These are phyloP conservation scores for Sparidentex hasta DNA, from an alignment of 2,797 vertebrate species.

Conservation along the genomic window DNA sequence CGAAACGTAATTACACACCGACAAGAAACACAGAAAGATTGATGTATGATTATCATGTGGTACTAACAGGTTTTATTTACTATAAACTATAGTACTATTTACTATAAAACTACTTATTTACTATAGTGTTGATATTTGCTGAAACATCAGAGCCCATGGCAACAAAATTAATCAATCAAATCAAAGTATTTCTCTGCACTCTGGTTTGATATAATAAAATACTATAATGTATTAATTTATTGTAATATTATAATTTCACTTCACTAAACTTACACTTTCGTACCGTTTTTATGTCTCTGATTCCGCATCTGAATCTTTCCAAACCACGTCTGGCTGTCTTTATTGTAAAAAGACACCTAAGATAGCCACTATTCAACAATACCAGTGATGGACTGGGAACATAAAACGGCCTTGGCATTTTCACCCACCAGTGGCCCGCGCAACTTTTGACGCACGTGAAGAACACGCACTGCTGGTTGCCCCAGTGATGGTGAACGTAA, in stretches of 20 bases:
- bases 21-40: background rate
- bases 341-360: background rate
- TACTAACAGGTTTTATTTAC: background rate
- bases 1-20: slow-evolving; percentile 2
- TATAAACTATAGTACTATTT: no score
- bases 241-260: no score
- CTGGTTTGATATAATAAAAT: no score
- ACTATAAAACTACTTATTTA: no score
- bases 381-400: no score
- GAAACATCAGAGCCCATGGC: background rate
- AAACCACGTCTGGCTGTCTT: background rate
- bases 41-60: background rate
- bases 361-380: background rate
- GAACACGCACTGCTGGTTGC: no score
- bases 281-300: background rate
- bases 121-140: background rate
- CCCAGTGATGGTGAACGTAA: no score
- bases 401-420: no score
- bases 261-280: background rate
- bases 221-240: no score
- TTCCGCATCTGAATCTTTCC: background rate
- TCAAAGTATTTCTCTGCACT: no score
- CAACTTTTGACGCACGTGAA: no score
- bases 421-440: no score
- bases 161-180: background rate